A percentile compares a stretch with the other conserved stretches of the same genome.
Evolutionary conservation across 1,140 invertebrate genomes (phyloP).

Genomic region (Pogonognathellus flavescens): DNA sequence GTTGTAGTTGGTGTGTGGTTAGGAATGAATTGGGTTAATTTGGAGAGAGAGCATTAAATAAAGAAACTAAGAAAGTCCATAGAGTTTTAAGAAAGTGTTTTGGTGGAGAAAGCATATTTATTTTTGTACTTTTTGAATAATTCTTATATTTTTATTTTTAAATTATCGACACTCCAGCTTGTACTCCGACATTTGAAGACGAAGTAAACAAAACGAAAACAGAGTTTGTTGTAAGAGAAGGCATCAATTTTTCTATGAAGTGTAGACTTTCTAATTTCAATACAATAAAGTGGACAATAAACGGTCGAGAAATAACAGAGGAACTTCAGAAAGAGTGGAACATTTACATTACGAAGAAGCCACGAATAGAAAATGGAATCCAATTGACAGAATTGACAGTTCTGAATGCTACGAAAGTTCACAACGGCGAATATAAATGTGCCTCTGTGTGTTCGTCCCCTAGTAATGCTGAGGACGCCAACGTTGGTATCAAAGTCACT

Average conservation of each 20-base stretch:
- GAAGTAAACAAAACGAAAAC: slow-evolving; percentile 18
- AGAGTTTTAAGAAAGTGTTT: no score
- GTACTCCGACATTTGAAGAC: slow-evolving; percentile 33
- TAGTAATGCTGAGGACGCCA: slow-evolving; percentile 21
- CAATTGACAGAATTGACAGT: slow-evolving; percentile 55
- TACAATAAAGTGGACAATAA: slow-evolving; percentile 58
- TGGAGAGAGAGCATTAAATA: no score
- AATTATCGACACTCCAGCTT: neutral
- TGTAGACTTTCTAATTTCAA: slow-evolving; percentile 55
- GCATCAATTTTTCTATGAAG: slow-evolving; percentile 50
- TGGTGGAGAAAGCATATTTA: no score
- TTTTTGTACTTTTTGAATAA: no score
- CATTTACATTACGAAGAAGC: slow-evolving; percentile 14
- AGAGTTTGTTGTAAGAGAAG: slow-evolving; percentile 32
- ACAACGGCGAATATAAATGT: slow-evolving; percentile 62
- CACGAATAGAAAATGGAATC: slow-evolving; percentile 1
- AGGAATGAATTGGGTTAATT: no score
- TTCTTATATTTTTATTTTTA: no score
- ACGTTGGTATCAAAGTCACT: slow-evolving; percentile 56
- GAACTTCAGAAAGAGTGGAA: slow-evolving; percentile 54
- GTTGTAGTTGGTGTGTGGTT: no score
- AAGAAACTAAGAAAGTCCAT: no score
- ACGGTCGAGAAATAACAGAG: slow-evolving; percentile 52
- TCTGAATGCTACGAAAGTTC: slow-evolving; percentile 52
- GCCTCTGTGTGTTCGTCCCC: slow-evolving; percentile 42